Evolutionary conservation across 35 echinoderm and acorn worm genomes (phyloP), one percentile per base, ranked within the genome.

Genomic region (Lytechinus pictus): DNA sequence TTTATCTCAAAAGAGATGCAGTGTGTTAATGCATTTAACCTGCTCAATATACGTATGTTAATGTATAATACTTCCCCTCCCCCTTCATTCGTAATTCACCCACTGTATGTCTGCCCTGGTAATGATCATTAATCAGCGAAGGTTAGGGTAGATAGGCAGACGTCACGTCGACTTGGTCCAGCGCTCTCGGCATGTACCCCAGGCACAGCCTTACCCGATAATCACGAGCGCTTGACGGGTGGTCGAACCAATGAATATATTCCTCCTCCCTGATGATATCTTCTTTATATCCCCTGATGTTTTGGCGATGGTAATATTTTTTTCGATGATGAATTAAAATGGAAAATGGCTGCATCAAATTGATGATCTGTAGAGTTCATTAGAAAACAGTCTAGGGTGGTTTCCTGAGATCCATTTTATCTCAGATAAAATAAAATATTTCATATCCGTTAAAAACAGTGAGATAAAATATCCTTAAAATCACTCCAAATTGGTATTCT

Each of bases 51-150:
- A 44, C 33, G 33, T 44, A n/a, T 24, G 66, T n/a, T 24, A 24
- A 79, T 79, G 19, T 79, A 79, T 79, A 79, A 79, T 79, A 79
- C 66, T 24, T 24, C 14, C n/a, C 33, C 24, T 72, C 19, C 66
- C 21, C 66, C 16, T 24, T 79, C 66, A 79, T 79, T 24, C 21
- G 8, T 24, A 19, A 24, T n/a, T 79, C n/a, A 79, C 66, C 66
- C 66, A 79, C 66, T 79, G 19, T 24, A 79, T 79, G 66, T 79
- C 66, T 79, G 14, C 66, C 66, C 21, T 24, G 66, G 66, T 79
- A 79, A 71, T 79, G 66, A 79, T 79, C 66, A 79, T 79, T 79
- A 79, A 79, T 79, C 66, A 79, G 66, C 16, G 66, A 79, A 79
- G 66, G 66, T 79, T n/a, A 79, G 16, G 12, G 21, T 19, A 8